Base-by-base conservation (phyloP, 2,888 invertebrate species). In the Drosophila tripunctata region DNA sequence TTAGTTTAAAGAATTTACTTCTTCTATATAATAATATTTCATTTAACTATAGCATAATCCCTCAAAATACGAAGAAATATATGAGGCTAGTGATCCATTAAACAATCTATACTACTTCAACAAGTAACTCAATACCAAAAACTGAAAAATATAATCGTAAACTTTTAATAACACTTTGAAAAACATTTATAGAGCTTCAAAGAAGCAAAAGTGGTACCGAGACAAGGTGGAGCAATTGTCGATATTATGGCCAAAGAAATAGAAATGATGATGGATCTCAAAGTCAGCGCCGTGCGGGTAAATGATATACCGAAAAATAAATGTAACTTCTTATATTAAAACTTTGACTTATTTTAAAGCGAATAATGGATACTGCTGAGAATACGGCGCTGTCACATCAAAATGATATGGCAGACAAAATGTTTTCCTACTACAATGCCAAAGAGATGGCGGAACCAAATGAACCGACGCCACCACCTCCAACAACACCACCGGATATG, bases 291-390 rank as follows among this genome's bases (percentile, higher is more conserved):
- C 7, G 96, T 98, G 24, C 94, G 94, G 92, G 95, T 95, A 92
- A 91, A n/a, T n/a, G n/a, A n/a, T n/a, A n/a, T n/a, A n/a, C n/a
- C n/a, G n/a, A n/a, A n/a, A n/a, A n/a, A n/a, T n/a, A n/a, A n/a
- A n/a, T n/a, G n/a, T n/a, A n/a, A n/a, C n/a, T n/a, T n/a, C n/a
- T n/a, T n/a, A n/a, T n/a, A n/a, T 90, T 90, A 55, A 3, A 14
- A 6, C 2, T 2, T 3, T 10, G 1, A 8, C 0, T 1, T 14
- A 36, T 75, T 14, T 87, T n/a, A n/a, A n/a, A 95, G 95, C 93
- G 97, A 84, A 97, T 97, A 84, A 96, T 97, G 92, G 97, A 97
- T 90, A 95, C 95, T 5, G 97, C 97, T 0, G 97, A 97, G 90
- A 95, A 95, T 75, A 94, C 95, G 89, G 96, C 96, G 1, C 93